Evolutionary conservation across 2,888 invertebrate genomes (phyloP), one percentile per base, ranked within the genome.

Genomic region (Melieria picta): DNA sequence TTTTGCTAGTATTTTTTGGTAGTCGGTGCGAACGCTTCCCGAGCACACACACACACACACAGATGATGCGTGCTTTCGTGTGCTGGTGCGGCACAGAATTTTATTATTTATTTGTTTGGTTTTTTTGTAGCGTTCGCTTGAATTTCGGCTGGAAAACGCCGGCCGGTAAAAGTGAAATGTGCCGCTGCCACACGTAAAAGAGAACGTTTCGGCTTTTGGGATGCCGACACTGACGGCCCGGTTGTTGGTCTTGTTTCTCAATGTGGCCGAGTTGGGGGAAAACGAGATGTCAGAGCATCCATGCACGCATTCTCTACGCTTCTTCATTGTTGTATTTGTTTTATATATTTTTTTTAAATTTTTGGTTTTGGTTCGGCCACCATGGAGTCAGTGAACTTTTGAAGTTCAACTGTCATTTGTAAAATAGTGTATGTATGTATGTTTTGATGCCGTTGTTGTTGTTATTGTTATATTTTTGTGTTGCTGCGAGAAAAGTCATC

Each of bases 141-240:
- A 52, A 5, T 52, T 52, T 52, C 13, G 5, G 45, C 9, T 57
- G 47, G 13, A 30, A 45, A 72, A 74, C 68, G 72, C 73, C 72
- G 75, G 75, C 72, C 72, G 75, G 73, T 74, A 75, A 75, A 75
- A 75, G 75, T 75, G 73, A 75, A 75, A 75, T 66, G 71, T 65
- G 56, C 55, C 64, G 64, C 16, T 50, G 10, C 42, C 10, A 30
- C 66, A 60, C 45, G 42, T 5, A 45, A 43, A 50, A 55, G 64
- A 13, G 62, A 55, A 55, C n/a, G 42, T 48, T 46, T 50, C 52
- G 64, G 42, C 9, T 5, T n/a, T 13, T 6, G 58, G 43, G 30
- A 60, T 52, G 62, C 47, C 56, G 55, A 58, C 47, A 52, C 30
- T 30, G 30, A 30, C 30, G 1, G 30, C 30, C 30, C 30, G 30